Evolutionary conservation across 2,113 vertebrate species (phyloP).

Genomic region (Micronycteris hirsuta): DNA sequence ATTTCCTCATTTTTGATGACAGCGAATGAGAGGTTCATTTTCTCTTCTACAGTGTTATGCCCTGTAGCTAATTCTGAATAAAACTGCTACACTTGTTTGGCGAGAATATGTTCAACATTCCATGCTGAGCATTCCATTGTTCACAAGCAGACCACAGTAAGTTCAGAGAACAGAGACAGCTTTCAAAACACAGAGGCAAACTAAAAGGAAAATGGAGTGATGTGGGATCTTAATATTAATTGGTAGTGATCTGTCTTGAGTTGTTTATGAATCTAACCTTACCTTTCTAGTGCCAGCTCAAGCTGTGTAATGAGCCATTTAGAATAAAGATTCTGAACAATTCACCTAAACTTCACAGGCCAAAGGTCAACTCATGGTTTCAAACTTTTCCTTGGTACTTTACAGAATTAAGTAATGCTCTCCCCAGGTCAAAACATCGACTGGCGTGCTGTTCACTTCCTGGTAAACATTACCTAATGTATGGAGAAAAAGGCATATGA

Average conservation of each 20-base stretch:
- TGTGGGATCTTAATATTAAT: background rate
- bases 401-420: background rate
- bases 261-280: background rate
- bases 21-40: conserved; percentile 78
- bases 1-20: conserved; percentile 71
- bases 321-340: background rate
- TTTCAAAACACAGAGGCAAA: conserved; percentile 27
- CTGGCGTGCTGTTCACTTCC: background rate
- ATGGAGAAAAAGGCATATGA: background rate
- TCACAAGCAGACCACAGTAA: conserved; percentile 75
- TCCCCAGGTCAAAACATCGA: background rate
- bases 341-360: background rate
- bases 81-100: conserved; percentile 77
- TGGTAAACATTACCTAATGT: background rate
- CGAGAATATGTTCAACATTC: conserved; percentile 76
- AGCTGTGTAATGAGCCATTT: background rate
- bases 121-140: conserved; percentile 68
- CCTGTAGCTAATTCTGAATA: conserved; percentile 76
- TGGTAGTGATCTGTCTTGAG: background rate
- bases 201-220: background rate
- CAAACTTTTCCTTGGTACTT: background rate
- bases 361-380: background rate
- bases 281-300: background rate
- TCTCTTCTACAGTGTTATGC: conserved; percentile 73
- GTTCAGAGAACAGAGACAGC: conserved; percentile 68